Conservation (phyloP, 2,113 vertebrate species). For the Gymnocephalus cernua region DNA sequence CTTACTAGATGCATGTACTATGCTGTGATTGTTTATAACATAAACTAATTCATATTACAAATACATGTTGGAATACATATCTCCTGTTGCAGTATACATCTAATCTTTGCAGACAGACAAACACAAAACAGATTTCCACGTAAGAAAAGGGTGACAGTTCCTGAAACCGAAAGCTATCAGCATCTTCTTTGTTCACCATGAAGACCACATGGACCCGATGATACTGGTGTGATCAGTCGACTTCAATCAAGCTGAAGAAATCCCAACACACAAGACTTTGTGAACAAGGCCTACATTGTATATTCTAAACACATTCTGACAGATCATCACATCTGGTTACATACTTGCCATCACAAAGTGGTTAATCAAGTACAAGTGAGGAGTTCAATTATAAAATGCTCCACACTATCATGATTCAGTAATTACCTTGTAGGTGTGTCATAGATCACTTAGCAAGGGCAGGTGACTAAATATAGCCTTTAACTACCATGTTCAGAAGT, state of each 20-base stretch:
- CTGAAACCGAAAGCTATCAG: neutral
- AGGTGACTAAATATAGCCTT: slow-evolving; percentile 11
- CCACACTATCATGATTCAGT: slow-evolving; percentile 5
- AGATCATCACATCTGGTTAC: slow-evolving; percentile 3
- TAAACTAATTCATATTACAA: neutral
- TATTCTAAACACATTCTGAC: slow-evolving; percentile 7
- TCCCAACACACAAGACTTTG: neutral
- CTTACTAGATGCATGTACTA: neutral
- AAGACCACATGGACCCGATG: neutral
- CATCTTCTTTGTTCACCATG: neutral
- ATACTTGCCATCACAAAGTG: neutral
- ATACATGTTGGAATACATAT: neutral
- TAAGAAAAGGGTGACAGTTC: neutral
- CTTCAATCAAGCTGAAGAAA: neutral
- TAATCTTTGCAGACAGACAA: neutral
- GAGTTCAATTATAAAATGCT: neutral
- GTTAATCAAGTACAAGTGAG: slow-evolving; percentile 14
- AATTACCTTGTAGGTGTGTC: slow-evolving; percentile 9
- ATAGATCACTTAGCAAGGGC: slow-evolving; percentile 14
- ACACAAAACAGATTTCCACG: neutral
- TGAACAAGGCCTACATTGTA: neutral
- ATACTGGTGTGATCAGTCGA: neutral
- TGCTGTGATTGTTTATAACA: neutral
- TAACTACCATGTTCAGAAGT: neutral
- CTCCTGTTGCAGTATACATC: neutral